Evolutionary conservation across 1,140 invertebrate species (phyloP).

Genomic region (Catajapyx aquilonaris): DNA sequence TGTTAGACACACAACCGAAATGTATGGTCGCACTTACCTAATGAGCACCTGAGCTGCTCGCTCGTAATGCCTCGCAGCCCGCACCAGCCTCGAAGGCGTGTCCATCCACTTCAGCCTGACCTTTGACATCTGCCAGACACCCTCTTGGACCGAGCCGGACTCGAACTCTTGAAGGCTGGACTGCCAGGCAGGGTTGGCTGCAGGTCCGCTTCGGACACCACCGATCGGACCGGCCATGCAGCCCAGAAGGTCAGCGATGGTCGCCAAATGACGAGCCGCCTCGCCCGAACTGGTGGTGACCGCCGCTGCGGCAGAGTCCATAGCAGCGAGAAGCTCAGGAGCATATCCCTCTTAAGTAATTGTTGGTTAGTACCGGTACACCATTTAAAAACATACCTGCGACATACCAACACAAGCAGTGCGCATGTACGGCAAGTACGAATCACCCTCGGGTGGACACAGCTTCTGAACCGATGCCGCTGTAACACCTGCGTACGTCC

Average conservation of each 20-base stretch:
- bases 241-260: constrained; percentile 24
- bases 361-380: too few relatives aligned
- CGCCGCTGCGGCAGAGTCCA: constrained; percentile 14
- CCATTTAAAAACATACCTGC: constrained; percentile 4
- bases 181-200: constrained; percentile 23
- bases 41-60: constrained; percentile 27
- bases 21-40: too few relatives aligned
- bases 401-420: constrained; percentile 6
- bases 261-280: constrained; percentile 21
- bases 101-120: constrained; percentile 22
- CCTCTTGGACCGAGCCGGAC: constrained; percentile 14
- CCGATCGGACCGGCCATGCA: constrained; percentile 22
- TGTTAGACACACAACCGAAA: too few relatives aligned
- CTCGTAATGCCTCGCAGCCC: constrained; percentile 30
- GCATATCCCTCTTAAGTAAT: constrained; percentile 10
- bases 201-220: constrained; percentile 27
- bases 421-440: constrained; percentile 9
- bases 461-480: too few relatives aligned
- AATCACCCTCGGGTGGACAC: constrained; percentile 4
- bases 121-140: constrained; percentile 18
- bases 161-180: constrained; percentile 19
- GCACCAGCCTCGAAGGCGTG: constrained; percentile 20
- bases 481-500: constrained; percentile 1
- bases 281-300: constrained; percentile 12
- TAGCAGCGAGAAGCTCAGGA: constrained; percentile 13